phyloP scores from a whole-genome alignment of 2,797 vertebrate species.

The Dendrocincla fuliginosa region DNA sequence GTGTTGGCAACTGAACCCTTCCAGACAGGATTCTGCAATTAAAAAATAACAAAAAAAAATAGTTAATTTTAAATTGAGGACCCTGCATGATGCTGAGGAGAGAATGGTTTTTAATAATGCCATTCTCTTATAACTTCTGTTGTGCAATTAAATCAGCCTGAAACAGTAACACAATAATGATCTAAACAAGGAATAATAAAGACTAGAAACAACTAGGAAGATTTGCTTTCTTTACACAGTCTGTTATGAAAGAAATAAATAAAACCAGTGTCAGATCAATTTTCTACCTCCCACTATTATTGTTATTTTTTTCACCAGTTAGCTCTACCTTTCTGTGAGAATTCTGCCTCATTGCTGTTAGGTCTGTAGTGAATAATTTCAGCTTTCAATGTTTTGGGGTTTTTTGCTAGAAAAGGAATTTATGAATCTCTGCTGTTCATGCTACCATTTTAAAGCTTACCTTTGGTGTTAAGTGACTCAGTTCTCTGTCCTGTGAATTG shows the following conservation, averaged over 20 bases:
- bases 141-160: background rate
- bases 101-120: background rate
- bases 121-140: background rate
- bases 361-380: background rate
- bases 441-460: background rate
- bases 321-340: background rate
- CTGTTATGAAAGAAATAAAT: constrained; percentile 15
- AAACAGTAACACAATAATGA: background rate
- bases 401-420: background rate
- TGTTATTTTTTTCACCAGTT: background rate
- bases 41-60: background rate
- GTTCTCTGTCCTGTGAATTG: background rate
- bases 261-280: background rate
- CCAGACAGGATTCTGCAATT: background rate
- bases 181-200: background rate
- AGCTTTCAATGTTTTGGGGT: background rate
- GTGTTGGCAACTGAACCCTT: background rate
- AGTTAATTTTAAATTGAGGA: background rate
- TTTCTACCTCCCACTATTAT: background rate
- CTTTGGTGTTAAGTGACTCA: background rate
- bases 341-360: background rate
- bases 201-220: background rate
- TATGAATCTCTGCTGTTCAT: background rate
- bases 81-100: background rate
- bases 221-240: background rate